These are phyloP conservation scores for Sesamia nonagrioides DNA, from an alignment of 1,140 invertebrate genomes.

Conservation along the genomic window DNA sequence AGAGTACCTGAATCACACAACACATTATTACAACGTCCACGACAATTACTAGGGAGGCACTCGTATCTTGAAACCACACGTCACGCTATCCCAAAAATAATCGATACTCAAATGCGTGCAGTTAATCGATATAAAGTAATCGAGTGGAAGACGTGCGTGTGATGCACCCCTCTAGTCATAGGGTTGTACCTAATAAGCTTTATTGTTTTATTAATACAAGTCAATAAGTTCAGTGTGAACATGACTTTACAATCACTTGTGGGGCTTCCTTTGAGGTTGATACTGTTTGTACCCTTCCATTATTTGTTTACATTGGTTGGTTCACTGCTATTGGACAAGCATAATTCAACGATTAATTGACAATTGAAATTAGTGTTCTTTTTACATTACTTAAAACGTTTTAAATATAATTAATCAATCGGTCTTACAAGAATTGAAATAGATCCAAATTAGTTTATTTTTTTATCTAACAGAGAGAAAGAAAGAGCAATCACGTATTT, in stretches of 20 bases:
- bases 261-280: not conserved
- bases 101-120: slow-evolving; percentile 42
- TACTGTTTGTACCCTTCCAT: not conserved
- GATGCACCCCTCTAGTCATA: slow-evolving; percentile 30
- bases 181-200: slow-evolving; percentile 34
- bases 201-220: slow-evolving; percentile 48
- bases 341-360: no score
- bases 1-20: no score
- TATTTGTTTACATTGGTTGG: not conserved
- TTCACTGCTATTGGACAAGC: no score
- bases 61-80: slow-evolving; percentile 18
- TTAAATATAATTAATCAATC: no score
- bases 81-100: slow-evolving; percentile 37
- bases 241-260: slow-evolving; percentile 33
- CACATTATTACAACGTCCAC: not conserved
- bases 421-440: no score
- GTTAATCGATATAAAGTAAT: slow-evolving; percentile 40
- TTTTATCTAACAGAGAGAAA: no score
- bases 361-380: no score
- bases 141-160: slow-evolving; percentile 39
- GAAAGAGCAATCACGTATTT: no score
- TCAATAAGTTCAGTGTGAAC: slow-evolving; percentile 35
- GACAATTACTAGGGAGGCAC: not conserved
- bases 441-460: no score
- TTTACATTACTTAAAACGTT: no score